These are phyloP conservation scores for Rhingia campestris DNA, from an alignment of 2,888 invertebrate genomes.

Conservation along the genomic window DNA sequence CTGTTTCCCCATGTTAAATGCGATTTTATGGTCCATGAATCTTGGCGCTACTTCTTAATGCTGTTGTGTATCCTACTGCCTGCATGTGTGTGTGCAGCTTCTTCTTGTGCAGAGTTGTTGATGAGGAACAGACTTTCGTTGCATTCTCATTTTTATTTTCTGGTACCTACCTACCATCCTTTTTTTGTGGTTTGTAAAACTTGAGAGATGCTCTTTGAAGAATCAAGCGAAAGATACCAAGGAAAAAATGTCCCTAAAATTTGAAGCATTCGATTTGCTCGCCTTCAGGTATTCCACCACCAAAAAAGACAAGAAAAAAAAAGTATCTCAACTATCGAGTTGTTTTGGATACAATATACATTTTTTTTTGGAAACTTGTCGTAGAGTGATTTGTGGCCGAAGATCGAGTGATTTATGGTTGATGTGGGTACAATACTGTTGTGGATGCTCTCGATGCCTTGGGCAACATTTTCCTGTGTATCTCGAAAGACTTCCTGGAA, in stretches of 20 bases:
- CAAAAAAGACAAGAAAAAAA: constrained; percentile 36
- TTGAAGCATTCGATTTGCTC: constrained; percentile 75
- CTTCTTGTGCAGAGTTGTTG: constrained; percentile 52
- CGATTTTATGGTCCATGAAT: constrained; percentile 73
- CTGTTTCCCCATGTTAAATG: constrained; percentile 49
- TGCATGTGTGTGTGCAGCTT: constrained; percentile 1
- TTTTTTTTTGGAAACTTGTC: constrained; percentile 70
- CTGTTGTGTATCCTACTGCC: constrained; percentile 24
- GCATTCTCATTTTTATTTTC: constrained; percentile 48
- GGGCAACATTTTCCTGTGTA: constrained; percentile 21
- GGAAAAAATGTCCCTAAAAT: constrained; percentile 67
- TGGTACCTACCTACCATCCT: too few relatives aligned
- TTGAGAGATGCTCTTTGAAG: constrained; percentile 44
- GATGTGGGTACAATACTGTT: constrained; percentile 72
- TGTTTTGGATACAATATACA: constrained; percentile 22
- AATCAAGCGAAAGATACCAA: background rate
- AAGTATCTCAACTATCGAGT: constrained; percentile 13
- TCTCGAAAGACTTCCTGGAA: constrained; percentile 64
- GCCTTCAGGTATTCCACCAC: constrained; percentile 74
- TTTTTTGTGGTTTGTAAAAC: constrained; percentile 14
- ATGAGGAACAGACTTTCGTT: constrained; percentile 68
- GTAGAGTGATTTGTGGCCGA: constrained; percentile 75
- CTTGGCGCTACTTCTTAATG: constrained; percentile 58
- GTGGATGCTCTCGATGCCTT: constrained; percentile 20
- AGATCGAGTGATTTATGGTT: constrained; percentile 74